Conservation (phyloP, 2,888 invertebrate genomes). For the Himalopsyche tibetana region DNA sequence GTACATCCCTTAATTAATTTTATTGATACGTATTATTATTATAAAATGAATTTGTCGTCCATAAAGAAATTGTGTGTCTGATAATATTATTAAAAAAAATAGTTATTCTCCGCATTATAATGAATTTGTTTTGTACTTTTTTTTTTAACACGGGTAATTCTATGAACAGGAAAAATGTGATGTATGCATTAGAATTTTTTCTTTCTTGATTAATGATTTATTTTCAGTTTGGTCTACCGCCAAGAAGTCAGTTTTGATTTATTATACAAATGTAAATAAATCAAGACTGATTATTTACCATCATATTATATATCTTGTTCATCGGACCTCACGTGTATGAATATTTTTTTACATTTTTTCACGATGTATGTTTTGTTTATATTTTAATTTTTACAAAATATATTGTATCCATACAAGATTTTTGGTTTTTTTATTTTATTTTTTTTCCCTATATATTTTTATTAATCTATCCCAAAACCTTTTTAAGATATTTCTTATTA, state of each 20-base stretch:
- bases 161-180: not conserved
- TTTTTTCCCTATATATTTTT: conserved; percentile 45
- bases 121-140: conserved; percentile 4
- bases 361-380: conserved; percentile 59
- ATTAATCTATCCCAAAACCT: not conserved
- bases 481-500: too few relatives aligned
- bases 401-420: conserved; percentile 53
- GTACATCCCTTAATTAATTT: too few relatives aligned
- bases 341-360: conserved; percentile 52
- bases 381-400: conserved; percentile 60
- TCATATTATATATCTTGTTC: not conserved
- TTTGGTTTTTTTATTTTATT: conserved; percentile 55
- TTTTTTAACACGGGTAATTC: not conserved
- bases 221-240: not conserved
- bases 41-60: conserved; percentile 22
- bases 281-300: not conserved
- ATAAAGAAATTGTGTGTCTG: conserved; percentile 26
- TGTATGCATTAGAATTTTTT: not conserved
- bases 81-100: conserved; percentile 19
- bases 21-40: not conserved
- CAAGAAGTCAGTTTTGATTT: not conserved
- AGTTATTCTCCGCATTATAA: not conserved
- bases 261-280: too few relatives aligned
- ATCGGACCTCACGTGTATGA: not conserved
- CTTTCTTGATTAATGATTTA: not conserved